These are phyloP conservation scores for Diachasma alloeum DNA, from an alignment of 1,140 invertebrate species.

Conservation along the genomic window DNA sequence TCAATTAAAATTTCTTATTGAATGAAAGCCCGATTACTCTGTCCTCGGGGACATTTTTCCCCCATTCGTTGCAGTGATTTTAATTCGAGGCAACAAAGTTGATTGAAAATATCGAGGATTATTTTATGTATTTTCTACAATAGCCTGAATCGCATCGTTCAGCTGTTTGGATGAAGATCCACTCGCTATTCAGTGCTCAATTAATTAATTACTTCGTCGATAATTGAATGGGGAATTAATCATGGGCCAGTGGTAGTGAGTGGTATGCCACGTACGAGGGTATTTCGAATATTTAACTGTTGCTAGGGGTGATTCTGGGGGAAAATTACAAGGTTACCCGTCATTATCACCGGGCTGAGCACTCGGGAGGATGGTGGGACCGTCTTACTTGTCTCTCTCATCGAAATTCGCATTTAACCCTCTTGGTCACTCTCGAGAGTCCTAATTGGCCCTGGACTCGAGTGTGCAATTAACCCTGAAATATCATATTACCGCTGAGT, in stretches of 20 bases:
- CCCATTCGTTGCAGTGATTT: neutral
- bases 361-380: neutral
- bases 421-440: neutral
- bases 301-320: neutral
- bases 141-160: neutral
- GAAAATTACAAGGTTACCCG: neutral
- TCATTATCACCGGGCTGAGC: neutral
- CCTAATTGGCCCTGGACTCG: neutral
- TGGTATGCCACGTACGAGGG: neutral
- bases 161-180: neutral
- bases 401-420: neutral
- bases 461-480: neutral
- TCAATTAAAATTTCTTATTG: constrained; percentile 40
- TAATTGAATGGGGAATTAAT: neutral
- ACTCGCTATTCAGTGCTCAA: neutral
- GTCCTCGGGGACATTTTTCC: neutral
- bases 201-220: neutral
- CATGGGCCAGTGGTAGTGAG: neutral
- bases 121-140: neutral
- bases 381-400: neutral
- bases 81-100: neutral
- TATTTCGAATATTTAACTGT: neutral
- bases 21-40: neutral
- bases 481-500: neutral
- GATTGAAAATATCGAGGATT: neutral